A percentile compares a stretch with the other conserved stretches of the same genome.
Conservation (phyloP, 2,888 invertebrate genomes). For the Euplagia quadripunctaria region DNA sequence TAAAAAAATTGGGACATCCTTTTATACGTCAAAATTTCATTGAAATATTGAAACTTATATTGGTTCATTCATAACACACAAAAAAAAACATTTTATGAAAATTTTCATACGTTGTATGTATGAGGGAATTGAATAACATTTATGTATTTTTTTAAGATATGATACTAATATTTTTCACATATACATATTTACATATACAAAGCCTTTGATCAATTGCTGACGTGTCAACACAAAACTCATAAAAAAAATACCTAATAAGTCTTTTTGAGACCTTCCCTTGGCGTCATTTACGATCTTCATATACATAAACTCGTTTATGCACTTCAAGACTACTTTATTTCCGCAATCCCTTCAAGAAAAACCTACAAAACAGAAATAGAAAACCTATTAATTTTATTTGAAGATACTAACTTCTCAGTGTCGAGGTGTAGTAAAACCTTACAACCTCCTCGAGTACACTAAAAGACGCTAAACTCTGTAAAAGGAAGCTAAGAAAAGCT, state of each 20-base stretch:
- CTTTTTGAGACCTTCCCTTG: constrained; percentile 5
- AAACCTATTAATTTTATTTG: constrained; percentile 54
- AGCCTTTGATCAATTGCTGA: constrained; percentile 39
- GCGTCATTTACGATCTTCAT: not conserved
- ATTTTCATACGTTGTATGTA: too few relatives aligned
- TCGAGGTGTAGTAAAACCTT: constrained; percentile 54
- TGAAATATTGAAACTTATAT: too few relatives aligned
- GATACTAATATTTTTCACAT: too few relatives aligned
- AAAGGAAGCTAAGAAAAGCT: constrained; percentile 78
- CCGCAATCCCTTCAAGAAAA: constrained; percentile 26
- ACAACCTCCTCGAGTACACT: constrained; percentile 66
- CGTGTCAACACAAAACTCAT: constrained; percentile 24
- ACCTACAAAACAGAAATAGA: constrained; percentile 27
- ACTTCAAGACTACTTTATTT: constrained; percentile 17
- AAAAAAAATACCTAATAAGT: constrained; percentile 28
- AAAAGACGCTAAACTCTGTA: constrained; percentile 78
- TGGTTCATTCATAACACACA: too few relatives aligned
- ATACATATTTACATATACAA: constrained; percentile 13
- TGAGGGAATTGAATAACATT: too few relatives aligned
- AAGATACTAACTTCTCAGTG: constrained; percentile 54
- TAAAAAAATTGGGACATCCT: too few relatives aligned
- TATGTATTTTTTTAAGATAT: too few relatives aligned
- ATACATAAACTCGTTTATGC: constrained; percentile 19
- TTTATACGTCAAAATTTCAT: too few relatives aligned
- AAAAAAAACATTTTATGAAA: too few relatives aligned